Conservation (phyloP, 2,888 invertebrate genomes). For the Drosophila villosipedis region DNA sequence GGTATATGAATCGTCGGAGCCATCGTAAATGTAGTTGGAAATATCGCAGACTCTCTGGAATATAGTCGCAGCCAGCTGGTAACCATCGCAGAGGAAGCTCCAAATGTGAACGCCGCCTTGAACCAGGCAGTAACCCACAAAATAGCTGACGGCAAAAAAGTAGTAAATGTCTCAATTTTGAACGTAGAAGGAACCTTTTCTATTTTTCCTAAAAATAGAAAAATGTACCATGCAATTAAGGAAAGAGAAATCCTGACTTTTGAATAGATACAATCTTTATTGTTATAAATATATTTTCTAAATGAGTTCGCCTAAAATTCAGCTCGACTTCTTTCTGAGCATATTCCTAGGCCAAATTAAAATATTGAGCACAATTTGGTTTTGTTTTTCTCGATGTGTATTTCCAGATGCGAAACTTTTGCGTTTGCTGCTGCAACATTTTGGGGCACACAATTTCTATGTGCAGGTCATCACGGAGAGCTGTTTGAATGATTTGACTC, state of each 20-base stretch:
- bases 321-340: neutral
- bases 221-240: neutral
- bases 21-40: constrained; percentile 36
- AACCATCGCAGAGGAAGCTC: constrained; percentile 15
- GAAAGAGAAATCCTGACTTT: neutral
- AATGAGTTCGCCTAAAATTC: neutral
- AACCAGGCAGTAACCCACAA: constrained; percentile 55
- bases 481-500: constrained; percentile 59
- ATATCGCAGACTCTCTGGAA: constrained; percentile 9
- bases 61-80: constrained; percentile 1
- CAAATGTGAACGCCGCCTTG: constrained; percentile 24
- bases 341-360: neutral
- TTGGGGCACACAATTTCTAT: constrained; percentile 65
- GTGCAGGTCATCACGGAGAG: constrained; percentile 71
- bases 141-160: constrained; percentile 48
- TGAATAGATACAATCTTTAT: neutral
- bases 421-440: constrained; percentile 53
- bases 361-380: neutral
- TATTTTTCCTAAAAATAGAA: neutral
- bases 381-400: neutral
- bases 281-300: neutral
- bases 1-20: constrained; percentile 26
- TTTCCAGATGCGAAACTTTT: constrained; percentile 28
- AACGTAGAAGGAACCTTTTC: neutral
- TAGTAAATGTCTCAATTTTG: constrained; percentile 40